Base-by-base conservation (phyloP, 2,888 invertebrate species). In the Autographa pulchrina region DNA sequence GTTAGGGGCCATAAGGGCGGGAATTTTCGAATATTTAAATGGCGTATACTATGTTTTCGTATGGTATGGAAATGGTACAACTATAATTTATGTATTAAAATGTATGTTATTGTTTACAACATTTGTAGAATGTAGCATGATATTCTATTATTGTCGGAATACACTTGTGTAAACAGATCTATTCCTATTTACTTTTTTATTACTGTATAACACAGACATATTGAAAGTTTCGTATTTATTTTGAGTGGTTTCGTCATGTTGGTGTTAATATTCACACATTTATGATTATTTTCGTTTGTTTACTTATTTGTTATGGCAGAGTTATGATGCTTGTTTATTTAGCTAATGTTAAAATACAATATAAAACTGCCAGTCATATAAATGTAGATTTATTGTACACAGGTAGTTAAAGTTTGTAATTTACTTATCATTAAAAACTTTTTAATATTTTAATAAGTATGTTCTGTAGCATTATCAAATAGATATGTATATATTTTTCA, bases 1-100 rank as follows among this genome's bases (percentile, higher is more conserved):
- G 52, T 65, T 32, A 54, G 35, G 18, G 58, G 6, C 5, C 48
- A 6, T 75, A 79, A 59, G 62, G 62, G 65, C 56, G 71, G 32
- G 41, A 63, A 31, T 62, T 14, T 70, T 38, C n/a, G 43, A n/a
- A 70, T 56, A 56, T 73, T 35, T 59, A 31, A 18, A 38, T 31
- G 31, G 20, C 25, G 56, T 56, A 25, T n/a, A n/a, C n/a, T n/a
- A n/a, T 25, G 25, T 56, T 20, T 11, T 20, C 5, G 18, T 25
- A 11, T 56, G 3, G 4, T 35, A 38, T 18, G 25, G 14, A 9
- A 56, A 56, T 18, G 2, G 25, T 56, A 56, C 0, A 25, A 25
- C 11, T 25, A 13, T 56, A 11, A 56, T 13, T 25, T 56, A 25
- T 20, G 9, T 54, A 54, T 54, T 18, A 54, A 20, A 20, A 54